A percentile compares a stretch with the other conserved stretches of the same genome.
Evolutionary conservation across 2,113 vertebrate species (phyloP).

Genomic region (Suricata suricatta): DNA sequence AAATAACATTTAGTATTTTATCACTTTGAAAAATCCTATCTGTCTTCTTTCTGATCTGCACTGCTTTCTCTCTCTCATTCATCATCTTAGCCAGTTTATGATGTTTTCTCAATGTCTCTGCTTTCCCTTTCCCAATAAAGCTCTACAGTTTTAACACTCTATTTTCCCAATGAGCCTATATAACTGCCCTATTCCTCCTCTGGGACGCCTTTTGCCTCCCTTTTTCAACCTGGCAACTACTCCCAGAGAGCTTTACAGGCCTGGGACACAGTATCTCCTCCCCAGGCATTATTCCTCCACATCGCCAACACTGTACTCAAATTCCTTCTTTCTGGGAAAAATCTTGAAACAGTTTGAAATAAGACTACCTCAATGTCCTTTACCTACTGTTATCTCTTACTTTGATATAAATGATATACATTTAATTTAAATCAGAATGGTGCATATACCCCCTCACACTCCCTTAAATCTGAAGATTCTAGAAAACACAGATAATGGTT

Average conservation of each 20-base stretch:
- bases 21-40: not conserved
- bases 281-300: not conserved
- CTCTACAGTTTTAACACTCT: not conserved
- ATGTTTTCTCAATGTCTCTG: not conserved
- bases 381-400: not conserved
- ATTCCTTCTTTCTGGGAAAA: slow-evolving; percentile 45
- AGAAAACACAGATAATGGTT: not conserved
- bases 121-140: not conserved
- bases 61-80: not conserved
- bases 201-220: not conserved
- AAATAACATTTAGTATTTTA: slow-evolving; percentile 3
- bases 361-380: not conserved
- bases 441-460: not conserved
- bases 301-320: not conserved
- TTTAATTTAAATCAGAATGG: slow-evolving; percentile 43
- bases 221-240: not conserved
- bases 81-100: not conserved
- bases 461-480: not conserved
- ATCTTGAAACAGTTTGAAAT: not conserved
- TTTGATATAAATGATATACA: not conserved
- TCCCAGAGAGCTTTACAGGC: not conserved
- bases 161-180: not conserved
- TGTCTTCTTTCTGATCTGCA: not conserved
- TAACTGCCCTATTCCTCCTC: not conserved
- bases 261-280: not conserved